Evolutionary conservation across 2,797 vertebrate species (phyloP).

Genomic region (Poeciliopsis paucimaculata): DNA sequence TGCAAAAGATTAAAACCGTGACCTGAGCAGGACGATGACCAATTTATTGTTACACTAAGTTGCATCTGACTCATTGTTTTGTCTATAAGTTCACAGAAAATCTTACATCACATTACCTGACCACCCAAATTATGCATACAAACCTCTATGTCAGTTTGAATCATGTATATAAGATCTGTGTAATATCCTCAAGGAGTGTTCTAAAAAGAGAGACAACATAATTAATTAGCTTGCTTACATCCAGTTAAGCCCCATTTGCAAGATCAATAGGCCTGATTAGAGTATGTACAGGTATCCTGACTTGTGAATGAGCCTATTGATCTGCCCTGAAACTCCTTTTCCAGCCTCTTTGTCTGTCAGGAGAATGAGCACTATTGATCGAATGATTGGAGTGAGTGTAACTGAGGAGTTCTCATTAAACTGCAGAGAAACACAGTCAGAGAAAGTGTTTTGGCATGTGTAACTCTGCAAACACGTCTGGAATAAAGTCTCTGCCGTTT

Average conservation of each 20-base stretch:
- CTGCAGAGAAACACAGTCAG: constrained; percentile 8
- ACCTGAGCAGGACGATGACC: not conserved
- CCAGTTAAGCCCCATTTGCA: not conserved
- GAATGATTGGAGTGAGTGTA: constrained; percentile 45
- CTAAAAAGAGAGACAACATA: constrained; percentile 30
- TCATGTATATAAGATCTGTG: not conserved
- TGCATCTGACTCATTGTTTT: not conserved
- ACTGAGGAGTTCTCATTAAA: constrained; percentile 28
- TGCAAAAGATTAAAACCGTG: not conserved
- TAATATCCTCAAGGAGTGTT: constrained; percentile 14
- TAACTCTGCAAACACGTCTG: constrained; percentile 19
- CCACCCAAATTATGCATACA: not conserved
- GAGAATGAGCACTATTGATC: constrained; percentile 66
- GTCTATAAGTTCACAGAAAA: not conserved
- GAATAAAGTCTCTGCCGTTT: constrained; percentile 24
- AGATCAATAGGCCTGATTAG: constrained; percentile 46
- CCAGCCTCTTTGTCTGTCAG: constrained; percentile 47
- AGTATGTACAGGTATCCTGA: constrained; percentile 65
- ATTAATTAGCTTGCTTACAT: constrained; percentile 15
- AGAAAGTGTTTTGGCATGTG: constrained; percentile 21
- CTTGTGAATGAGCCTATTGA: constrained; percentile 45
- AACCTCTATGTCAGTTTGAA: not conserved
- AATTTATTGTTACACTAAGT: not conserved
- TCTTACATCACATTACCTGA: not conserved
- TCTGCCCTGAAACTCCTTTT: constrained; percentile 58